Evolutionary conservation across 2,797 vertebrate genomes (phyloP), one percentile per base, ranked within the genome.

Genomic region (Valencia hispanica): DNA sequence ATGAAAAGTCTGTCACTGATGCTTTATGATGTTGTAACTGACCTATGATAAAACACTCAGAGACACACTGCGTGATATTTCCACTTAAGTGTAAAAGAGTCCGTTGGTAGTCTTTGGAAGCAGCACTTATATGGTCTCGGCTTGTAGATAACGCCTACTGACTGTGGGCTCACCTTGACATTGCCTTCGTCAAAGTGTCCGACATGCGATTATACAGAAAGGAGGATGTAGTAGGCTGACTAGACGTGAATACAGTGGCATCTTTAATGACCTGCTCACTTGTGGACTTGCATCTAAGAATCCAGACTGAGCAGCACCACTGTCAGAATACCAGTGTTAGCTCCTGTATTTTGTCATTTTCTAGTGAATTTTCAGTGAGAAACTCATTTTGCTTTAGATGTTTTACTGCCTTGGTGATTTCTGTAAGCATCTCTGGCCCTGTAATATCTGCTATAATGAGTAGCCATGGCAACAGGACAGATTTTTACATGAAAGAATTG

Each of bases 401-500:
- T 41, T 65, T 30, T 61, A 15, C 57, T 65, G 63, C 63, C 36
- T 65, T 65, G 63, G 36, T 41, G 63, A 65, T 39, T 65, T 65
- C 41, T 41, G 34, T 25, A 65, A 41, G 63, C 63, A 65, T 65
- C 36, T 14, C 34, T 65, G 63, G 63, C 34, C 39, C 63, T 5
- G 11, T 65, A 41, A 41, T 65, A 65, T 65, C 63, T n/a, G 11
- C 63, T 39, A 65, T 41, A 65, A 39, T 65, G 63, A 65, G 63
- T 65, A 65, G 63, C 36, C 63, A 65, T 65, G 36, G 63, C 63
- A 65, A 65, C 63, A 41, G 36, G 63, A 39, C 63, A 36, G 36
- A 39, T 65, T 65, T 65, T 65, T 41, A 41, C 63, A 65, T 41
- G 34, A 65, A 25, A 36, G 61, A 65, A 65, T 36, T 22, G 61